Base-by-base conservation (phyloP, 2,113 vertebrate species). In the Enhydra lutris region DNA sequence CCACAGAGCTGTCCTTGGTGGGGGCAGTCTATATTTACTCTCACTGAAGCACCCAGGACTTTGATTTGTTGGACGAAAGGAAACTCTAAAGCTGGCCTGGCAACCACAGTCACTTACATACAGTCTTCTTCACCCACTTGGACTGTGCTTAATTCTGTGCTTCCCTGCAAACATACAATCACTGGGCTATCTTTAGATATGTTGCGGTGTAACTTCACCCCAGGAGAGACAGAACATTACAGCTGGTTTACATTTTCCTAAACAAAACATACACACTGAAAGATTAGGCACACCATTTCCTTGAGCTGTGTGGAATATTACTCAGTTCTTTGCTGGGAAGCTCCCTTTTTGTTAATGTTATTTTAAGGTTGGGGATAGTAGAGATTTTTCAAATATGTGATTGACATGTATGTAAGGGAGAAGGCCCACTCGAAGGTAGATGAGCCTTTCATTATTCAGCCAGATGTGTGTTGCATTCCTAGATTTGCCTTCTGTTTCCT, bases 111-210 rank as follows among this genome's bases (percentile, higher is more conserved):
- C 97, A 36, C 95, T 97, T 10, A 55, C 42, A 23, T 88, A 47
- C 92, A 89, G 84, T 96, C 96, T 96, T 39, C 94, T 95, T 81
- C 88, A 69, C 67, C 91, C 97, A 21, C 89, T 96, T 96, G 93
- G 83, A 52, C 94, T 96, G 87, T 81, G 94, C 92, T 97, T 98
- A 97, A 97, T 98, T 96, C 88, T 80, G 89, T 90, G 36, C 92
- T 97, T 98, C 88, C 67, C 87, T 97, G 93, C 91, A 98, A 98
- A 95, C 71, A 0, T 98, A 23, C 91, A 98, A 97, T 99, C 95
- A 95, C 36, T 7, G 73, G 57, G 89, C 98, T 98, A 98, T 98
- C 97, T 99, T 99, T 98, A 98, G 98, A 95, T 95, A 47, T 36
- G 91, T 69, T 98, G 98, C 98, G 98, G 98, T 96, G 29, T 81